Base-by-base conservation (phyloP, 2,888 invertebrate species). In the Latheticus oryzae region DNA sequence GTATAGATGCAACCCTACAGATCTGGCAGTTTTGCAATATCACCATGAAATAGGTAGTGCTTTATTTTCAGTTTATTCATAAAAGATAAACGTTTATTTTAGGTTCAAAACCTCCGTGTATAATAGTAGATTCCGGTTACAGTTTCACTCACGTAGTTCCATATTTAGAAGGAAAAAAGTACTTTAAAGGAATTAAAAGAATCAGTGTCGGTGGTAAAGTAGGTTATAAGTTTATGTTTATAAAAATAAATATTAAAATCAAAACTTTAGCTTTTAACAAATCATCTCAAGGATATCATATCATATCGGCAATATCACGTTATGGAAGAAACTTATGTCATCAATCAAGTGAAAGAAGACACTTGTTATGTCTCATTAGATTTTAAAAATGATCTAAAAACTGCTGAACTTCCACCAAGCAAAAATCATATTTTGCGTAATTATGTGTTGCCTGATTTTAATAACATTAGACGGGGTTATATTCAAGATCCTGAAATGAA, bases 321-420 rank as follows among this genome's bases (percentile, higher is more conserved):
- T 0, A 95, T 97, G 95, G 97, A 98, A 75, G 99, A 99, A 78
- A 96, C 97, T 0, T 96, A 93, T 79, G 96, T 99, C 0, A 95
- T 99, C 35, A 99, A 99, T 79, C 97, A 99, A 80, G 92, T 91
- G 0, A 99, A 99, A 78, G 99, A 99, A 79, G 98, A 99, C 76
- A 87, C 92, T 0, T 98, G 98, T 76, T 99, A 88, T 81, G 95
- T 98, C 0, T 90, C 97, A 0, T 82, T 85, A 64, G 83, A 97
- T 74, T 95, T 96, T 70, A 85, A 85, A 69, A 80, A 80, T 11
- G 96, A 97, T 68, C 88, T 96, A 87, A 83, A 84, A 53, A 84
- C 84, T 35, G 87, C 91, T 9, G 82, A 81, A 60, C 78, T 77
- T 50, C 81, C 83, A 75, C 82, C 82, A 9, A 79, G 84, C 19